phyloP scores from a whole-genome alignment of 2,888 invertebrate species.

The Heliconius erato region DNA sequence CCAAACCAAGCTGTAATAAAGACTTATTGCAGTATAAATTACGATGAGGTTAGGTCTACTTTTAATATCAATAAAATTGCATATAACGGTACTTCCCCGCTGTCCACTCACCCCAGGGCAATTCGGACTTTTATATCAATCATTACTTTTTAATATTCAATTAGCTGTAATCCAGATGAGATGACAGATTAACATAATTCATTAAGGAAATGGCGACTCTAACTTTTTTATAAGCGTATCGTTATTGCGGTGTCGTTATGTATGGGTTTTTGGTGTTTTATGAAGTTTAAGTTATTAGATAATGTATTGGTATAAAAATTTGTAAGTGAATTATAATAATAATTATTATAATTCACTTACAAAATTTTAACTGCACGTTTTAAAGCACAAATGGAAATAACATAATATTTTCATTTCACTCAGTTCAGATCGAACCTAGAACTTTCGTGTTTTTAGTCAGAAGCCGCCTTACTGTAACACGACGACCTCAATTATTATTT shows the following conservation, averaged over 20 bases:
- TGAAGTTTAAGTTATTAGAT: not conserved
- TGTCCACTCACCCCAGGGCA: constrained; percentile 57
- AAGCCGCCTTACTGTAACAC: no score
- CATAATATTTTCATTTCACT: no score
- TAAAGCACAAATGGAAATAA: no score
- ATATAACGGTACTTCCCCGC: constrained; percentile 40
- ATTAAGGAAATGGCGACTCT: constrained; percentile 73
- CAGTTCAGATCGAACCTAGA: no score
- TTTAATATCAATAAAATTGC: constrained; percentile 7
- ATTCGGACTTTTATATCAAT: constrained; percentile 76
- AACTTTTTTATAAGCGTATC: constrained; percentile 59
- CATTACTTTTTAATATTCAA: constrained; percentile 79
- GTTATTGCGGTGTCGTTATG: constrained; percentile 46
- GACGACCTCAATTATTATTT: no score
- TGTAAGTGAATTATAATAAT: no score
- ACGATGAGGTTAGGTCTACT: constrained; percentile 5
- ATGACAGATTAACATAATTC: constrained; percentile 77
- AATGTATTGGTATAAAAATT: no score
- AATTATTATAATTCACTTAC: no score
- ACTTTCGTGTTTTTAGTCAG: no score
- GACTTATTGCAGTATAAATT: not conserved
- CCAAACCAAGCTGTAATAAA: not conserved
- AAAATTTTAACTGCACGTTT: no score
- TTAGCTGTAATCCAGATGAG: constrained; percentile 78
- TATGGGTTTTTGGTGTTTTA: not conserved